These are phyloP conservation scores for Drosophila subpulchrella DNA, from an alignment of 1,140 invertebrate species.

Conservation along the genomic window DNA sequence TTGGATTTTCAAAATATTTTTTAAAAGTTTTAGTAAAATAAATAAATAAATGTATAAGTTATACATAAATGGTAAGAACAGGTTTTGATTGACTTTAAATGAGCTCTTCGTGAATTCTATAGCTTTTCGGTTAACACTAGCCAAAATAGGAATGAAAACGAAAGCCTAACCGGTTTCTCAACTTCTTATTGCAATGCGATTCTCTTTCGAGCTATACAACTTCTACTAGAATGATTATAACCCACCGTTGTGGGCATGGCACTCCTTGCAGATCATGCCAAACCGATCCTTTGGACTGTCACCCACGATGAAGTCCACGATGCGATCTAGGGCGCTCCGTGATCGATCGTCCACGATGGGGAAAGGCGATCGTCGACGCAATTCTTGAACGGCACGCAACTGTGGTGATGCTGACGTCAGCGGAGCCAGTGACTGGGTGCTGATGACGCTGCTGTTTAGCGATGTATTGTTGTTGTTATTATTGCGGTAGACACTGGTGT, in stretches of 20 bases:
- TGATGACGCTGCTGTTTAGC: conserved; percentile 78
- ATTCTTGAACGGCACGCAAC: conserved; percentile 57
- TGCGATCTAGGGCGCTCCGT: conserved; percentile 90
- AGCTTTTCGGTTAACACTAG: not conserved
- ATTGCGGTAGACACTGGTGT: conserved; percentile 83
- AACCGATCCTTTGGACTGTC: conserved; percentile 97
- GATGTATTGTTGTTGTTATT: conserved; percentile 82
- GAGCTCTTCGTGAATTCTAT: too few species aligned
- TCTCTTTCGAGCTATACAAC: not conserved
- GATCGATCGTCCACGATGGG: conserved; percentile 85
- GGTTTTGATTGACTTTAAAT: too few species aligned
- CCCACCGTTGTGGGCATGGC: conserved; percentile 94
- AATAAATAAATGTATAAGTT: too few species aligned
- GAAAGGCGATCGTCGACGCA: conserved; percentile 79
- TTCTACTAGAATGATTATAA: not conserved
- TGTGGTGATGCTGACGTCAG: conserved; percentile 46
- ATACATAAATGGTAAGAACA: too few species aligned
- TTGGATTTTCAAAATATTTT: too few species aligned
- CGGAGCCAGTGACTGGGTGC: conserved; percentile 30
- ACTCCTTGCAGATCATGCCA: conserved; percentile 96
- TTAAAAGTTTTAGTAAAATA: too few species aligned
- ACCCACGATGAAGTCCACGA: conserved; percentile 97
- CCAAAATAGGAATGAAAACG: not conserved
- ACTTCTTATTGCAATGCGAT: not conserved
- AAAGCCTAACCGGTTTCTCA: conserved; percentile 18